Conservation (phyloP, 2,888 invertebrate genomes). For the Luperina testacea region DNA sequence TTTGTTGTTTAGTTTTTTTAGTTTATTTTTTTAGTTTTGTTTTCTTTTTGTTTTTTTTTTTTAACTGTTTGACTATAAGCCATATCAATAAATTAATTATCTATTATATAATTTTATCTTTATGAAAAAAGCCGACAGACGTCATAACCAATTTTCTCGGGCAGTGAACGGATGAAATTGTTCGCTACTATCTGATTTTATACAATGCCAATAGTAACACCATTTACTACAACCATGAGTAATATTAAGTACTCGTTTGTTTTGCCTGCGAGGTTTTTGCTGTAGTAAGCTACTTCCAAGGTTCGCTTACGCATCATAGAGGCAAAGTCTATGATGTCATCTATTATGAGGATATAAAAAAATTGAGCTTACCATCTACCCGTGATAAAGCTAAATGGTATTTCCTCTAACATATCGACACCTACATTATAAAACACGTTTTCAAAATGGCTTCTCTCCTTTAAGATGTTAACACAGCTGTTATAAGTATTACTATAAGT, state of each 20-base stretch:
- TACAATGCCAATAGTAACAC: conserved; percentile 26
- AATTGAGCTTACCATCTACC: not conserved
- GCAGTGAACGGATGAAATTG: conserved; percentile 77
- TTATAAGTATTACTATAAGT: conserved; percentile 43
- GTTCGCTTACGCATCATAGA: conserved; percentile 39
- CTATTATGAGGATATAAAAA: conserved; percentile 11
- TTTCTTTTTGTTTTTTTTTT: not conserved
- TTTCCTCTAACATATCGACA: conserved; percentile 23
- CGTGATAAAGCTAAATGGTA: not conserved
- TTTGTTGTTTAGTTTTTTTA: too few relatives aligned
- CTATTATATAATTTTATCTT: conserved; percentile 24
- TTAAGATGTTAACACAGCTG: conserved; percentile 57
- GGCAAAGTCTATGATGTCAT: conserved; percentile 42
- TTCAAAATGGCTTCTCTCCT: conserved; percentile 31
- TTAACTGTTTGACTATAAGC: conserved; percentile 21
- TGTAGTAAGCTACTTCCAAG: conserved; percentile 35
- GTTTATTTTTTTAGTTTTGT: too few relatives aligned
- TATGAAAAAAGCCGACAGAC: conserved; percentile 62
- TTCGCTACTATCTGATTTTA: conserved; percentile 64
- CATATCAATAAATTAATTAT: conserved; percentile 54
- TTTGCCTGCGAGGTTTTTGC: conserved; percentile 42
- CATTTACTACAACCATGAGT: conserved; percentile 15
- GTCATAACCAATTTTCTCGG: conserved; percentile 77
- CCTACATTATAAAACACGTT: not conserved
- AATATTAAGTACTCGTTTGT: conserved; percentile 35